These are phyloP conservation scores for Phasia obesa DNA, from an alignment of 2,888 invertebrate genomes.

Conservation along the genomic window DNA sequence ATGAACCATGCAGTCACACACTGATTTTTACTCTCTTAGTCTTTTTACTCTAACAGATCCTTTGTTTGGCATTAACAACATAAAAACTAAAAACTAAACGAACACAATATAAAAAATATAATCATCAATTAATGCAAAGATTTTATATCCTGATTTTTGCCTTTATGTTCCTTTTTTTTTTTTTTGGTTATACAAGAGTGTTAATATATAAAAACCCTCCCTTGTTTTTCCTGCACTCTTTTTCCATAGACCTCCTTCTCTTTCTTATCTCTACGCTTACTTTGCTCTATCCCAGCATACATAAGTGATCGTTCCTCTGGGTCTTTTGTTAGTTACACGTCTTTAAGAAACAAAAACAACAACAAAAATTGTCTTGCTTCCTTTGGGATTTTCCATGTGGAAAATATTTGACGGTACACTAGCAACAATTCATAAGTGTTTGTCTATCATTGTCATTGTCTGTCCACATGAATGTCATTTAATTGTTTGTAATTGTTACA, in stretches of 20 bases:
- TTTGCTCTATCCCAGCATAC: slow-evolving; percentile 24
- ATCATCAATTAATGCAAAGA: slow-evolving; percentile 30
- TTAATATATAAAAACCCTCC: slow-evolving; percentile 51
- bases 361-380: slow-evolving; percentile 56
- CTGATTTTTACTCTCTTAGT: neutral
- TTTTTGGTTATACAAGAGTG: slow-evolving; percentile 46
- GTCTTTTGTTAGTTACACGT: slow-evolving; percentile 44
- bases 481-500: slow-evolving; percentile 66
- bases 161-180: slow-evolving; percentile 7
- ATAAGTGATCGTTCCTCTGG: slow-evolving; percentile 58
- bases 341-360: slow-evolving; percentile 38
- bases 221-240: neutral
- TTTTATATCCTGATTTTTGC: slow-evolving; percentile 41
- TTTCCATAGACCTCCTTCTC: neutral
- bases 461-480: slow-evolving; percentile 63
- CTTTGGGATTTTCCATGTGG: slow-evolving; percentile 54
- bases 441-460: slow-evolving; percentile 22
- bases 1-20: slow-evolving; percentile 56
- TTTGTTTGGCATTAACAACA: slow-evolving; percentile 23
- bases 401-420: neutral
- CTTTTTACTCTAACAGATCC: neutral
- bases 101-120: slow-evolving; percentile 23
- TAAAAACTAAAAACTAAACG: neutral
- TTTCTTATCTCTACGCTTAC: slow-evolving; percentile 7
- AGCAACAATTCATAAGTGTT: neutral